These are phyloP conservation scores for Syngnathoides biaculeatus DNA, from an alignment of 2,113 vertebrate species.

Conservation along the genomic window DNA sequence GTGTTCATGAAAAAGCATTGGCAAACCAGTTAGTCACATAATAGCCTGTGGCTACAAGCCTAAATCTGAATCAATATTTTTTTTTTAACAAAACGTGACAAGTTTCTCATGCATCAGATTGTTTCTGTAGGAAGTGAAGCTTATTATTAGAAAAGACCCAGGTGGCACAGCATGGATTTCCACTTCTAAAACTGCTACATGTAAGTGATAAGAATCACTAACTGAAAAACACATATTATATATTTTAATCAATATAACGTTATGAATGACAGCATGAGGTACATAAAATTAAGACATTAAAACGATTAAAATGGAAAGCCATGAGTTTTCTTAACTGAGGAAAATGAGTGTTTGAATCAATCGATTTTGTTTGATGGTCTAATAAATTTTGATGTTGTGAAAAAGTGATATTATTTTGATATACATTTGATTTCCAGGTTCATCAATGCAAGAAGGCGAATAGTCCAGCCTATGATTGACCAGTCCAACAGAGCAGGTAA, in stretches of 20 bases:
- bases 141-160: conserved; percentile 10
- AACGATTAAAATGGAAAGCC: background rate
- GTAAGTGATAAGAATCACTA: background rate
- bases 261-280: background rate
- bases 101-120: conserved; percentile 25
- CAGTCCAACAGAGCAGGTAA: conserved; percentile 99
- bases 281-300: background rate
- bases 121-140: conserved; percentile 18
- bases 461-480: conserved; percentile 99
- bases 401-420: background rate
- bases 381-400: background rate
- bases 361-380: background rate
- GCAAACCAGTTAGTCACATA: conserved; percentile 38
- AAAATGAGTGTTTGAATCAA: background rate
- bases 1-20: conserved; percentile 29
- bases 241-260: background rate
- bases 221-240: no score
- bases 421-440: conserved; percentile 80
- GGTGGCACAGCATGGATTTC: conserved; percentile 6
- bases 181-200: background rate
- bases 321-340: background rate
- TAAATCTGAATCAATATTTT: conserved; percentile 46
- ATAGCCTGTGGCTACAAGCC: conserved; percentile 37
- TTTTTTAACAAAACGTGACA: conserved; percentile 25
- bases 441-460: conserved; percentile 97